These are phyloP conservation scores for Bettongia penicillata DNA, from an alignment of 2,113 vertebrate species.

Conservation along the genomic window DNA sequence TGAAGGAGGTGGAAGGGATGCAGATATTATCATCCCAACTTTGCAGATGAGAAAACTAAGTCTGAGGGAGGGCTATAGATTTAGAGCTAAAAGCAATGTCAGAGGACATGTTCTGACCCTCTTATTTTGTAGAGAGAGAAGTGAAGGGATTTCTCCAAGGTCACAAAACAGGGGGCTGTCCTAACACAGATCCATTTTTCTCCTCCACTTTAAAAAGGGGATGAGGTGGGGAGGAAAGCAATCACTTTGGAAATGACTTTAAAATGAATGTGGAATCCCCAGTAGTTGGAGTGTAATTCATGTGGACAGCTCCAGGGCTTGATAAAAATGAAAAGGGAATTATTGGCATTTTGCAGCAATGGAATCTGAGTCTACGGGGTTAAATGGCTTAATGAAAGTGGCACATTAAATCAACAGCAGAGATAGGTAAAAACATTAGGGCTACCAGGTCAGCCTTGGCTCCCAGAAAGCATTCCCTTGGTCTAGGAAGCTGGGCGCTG, in stretches of 20 bases:
- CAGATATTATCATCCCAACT: neutral
- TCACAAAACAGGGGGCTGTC: neutral
- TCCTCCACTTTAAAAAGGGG: neutral
- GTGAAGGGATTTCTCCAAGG: neutral
- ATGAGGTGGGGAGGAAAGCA: neutral
- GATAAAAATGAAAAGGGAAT: neutral
- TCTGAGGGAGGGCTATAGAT: neutral
- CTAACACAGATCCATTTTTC: neutral
- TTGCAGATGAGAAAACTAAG: neutral
- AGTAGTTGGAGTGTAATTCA: neutral
- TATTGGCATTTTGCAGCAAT: neutral
- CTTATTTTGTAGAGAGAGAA: neutral
- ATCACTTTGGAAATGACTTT: neutral
- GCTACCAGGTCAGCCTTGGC: neutral
- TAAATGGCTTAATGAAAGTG: neutral
- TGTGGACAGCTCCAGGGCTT: neutral
- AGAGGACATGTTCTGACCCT: neutral
- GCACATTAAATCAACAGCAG: neutral
- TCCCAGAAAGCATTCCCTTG: neutral
- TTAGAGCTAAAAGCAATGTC: neutral
- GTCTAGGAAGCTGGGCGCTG: neutral
- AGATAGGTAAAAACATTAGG: neutral
- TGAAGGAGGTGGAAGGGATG: neutral
- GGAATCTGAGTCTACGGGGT: neutral
- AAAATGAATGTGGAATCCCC: neutral